These are phyloP conservation scores for Chrysogorgia sp. DNA, from an alignment of 92 coral and sea anemone species.

Conservation along the genomic window DNA sequence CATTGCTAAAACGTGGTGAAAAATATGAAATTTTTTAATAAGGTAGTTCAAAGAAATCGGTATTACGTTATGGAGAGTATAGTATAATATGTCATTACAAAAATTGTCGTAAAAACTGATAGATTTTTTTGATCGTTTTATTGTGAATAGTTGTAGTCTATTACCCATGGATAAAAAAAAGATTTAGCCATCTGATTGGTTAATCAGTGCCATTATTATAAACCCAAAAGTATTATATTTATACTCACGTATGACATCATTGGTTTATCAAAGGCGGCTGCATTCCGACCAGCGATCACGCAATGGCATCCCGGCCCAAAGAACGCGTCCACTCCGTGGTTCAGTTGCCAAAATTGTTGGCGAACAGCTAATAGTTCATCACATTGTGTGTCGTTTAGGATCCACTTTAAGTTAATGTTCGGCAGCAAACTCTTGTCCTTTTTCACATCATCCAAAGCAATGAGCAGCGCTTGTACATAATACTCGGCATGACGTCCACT, in stretches of 20 bases:
- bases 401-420: constrained; percentile 52
- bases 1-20: too few species aligned
- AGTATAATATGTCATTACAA: too few species aligned
- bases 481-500: constrained; percentile 6
- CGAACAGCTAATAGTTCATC: constrained; percentile 54
- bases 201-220: too few species aligned
- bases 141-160: too few species aligned
- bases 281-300: constrained; percentile 66
- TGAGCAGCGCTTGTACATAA: constrained; percentile 62
- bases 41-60: too few species aligned
- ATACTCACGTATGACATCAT: constrained; percentile 81
- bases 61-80: too few species aligned
- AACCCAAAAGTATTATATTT: too few species aligned
- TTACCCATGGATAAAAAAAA: too few species aligned
- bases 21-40: too few species aligned
- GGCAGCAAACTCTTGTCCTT: constrained; percentile 46
- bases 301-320: constrained; percentile 71
- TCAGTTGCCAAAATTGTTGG: constrained; percentile 61
- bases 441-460: constrained; percentile 63
- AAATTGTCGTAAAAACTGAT: too few species aligned
- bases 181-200: too few species aligned
- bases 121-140: too few species aligned
- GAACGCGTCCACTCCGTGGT: constrained; percentile 65
- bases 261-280: constrained; percentile 74
- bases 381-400: constrained; percentile 66